Evolutionary conservation across 2,888 invertebrate species (phyloP), one percentile per base, ranked within the genome.

Genomic region (Eudasyphora cyanicolor): DNA sequence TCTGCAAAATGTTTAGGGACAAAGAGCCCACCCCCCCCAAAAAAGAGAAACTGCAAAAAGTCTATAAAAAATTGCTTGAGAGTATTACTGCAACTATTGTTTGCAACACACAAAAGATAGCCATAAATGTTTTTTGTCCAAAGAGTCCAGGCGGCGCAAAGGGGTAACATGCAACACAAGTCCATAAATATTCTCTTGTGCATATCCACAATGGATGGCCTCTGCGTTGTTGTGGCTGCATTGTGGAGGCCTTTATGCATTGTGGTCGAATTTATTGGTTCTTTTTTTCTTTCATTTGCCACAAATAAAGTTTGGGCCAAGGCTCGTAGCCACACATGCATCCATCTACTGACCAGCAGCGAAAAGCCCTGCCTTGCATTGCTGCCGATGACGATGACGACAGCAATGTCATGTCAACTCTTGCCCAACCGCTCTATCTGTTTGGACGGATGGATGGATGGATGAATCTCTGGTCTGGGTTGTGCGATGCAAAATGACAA

Each of bases 401-500:
- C 78, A 76, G 57, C 19, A 62, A 75, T 51, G n/a, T n/a, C n/a
- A n/a, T n/a, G n/a, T n/a, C n/a, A n/a, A n/a, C n/a, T n/a, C n/a
- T n/a, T n/a, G n/a, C n/a, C 69, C 35, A 38, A 29, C 12, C 32
- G 38, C 35, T 75, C 27, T 14, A 35, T 76, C 54, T 17, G 27
- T 24, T 14, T 21, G 8, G 49, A 5, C 70, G 82, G 77, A 79
- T 86, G 78, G 82, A 17, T 42, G 70, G 27, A 35, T 35, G 19
- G 67, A 79, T 62, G 38, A 49, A 21, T 76, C 21, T n/a, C 19
- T n/a, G 57, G 67, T 60, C 17, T 62, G 69, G 35, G 12, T 70
- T 62, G 42, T 86, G 38, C 0, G 32, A 42, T 12, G 21, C 62
- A 35, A 80, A 81, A 84, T 88, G 88, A 88, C 86, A 88, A 88